A percentile compares a stretch with the other conserved stretches of the same genome.
Conservation (phyloP, 2,113 vertebrate genomes). For the Pongo pygmaeus region DNA sequence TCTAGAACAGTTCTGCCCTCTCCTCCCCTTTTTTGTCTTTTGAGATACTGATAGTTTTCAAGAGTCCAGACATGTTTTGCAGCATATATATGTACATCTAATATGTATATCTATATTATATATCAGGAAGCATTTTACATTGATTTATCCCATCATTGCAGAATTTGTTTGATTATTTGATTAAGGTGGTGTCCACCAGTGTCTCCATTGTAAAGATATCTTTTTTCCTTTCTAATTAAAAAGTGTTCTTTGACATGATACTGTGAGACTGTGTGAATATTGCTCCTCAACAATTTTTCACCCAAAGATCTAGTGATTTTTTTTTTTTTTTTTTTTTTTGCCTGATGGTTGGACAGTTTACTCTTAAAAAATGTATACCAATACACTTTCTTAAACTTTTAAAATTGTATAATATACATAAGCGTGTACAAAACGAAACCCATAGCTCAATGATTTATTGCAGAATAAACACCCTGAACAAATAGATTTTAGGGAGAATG, state of each 20-base stretch:
- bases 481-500: conserved; percentile 14
- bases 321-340: neutral
- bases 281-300: conserved; percentile 17
- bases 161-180: neutral
- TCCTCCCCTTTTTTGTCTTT: neutral
- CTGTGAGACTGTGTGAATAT: neutral
- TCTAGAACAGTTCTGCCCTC: neutral
- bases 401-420: neutral
- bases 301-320: neutral
- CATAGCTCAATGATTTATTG: neutral
- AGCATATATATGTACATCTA: neutral
- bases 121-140: neutral
- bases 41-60: neutral
- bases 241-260: neutral
- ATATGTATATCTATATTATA: neutral
- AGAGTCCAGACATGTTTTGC: neutral
- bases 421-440: neutral
- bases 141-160: neutral
- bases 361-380: conserved; percentile 43
- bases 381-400: neutral
- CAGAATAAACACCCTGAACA: neutral
- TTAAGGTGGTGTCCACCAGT: neutral
- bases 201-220: neutral
- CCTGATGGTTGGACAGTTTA: neutral
- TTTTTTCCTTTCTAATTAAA: neutral